Evolutionary conservation across 2,113 vertebrate genomes (phyloP).

Genomic region (Notothenia coriiceps): DNA sequence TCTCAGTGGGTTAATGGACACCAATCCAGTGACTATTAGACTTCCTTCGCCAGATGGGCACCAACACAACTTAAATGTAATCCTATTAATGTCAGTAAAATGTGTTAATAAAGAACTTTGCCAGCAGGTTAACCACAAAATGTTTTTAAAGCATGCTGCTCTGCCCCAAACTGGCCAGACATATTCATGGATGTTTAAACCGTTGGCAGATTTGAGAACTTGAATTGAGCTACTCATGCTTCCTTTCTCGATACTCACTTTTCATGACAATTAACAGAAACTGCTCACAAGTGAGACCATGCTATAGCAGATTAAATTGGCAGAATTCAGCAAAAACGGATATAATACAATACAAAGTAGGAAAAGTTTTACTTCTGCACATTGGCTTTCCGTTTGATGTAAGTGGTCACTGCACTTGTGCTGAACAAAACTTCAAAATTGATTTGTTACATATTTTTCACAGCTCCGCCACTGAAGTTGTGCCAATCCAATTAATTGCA

Average conservation of each 20-base stretch:
- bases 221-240: background rate
- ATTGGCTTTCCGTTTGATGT: slow-evolving; percentile 24
- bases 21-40: background rate
- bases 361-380: slow-evolving; percentile 7
- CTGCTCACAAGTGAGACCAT: background rate
- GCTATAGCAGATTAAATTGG: background rate
- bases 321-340: background rate
- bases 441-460: slow-evolving; percentile 19
- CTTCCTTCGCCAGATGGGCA: too few species aligned
- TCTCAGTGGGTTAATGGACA: background rate
- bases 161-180: background rate
- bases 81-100: background rate
- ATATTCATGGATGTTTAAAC: background rate
- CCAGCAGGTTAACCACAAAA: background rate
- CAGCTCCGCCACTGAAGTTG: slow-evolving; percentile 36
- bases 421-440: slow-evolving; percentile 27
- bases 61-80: background rate
- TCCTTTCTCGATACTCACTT: too few species aligned
- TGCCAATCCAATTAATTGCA: slow-evolving; percentile 68
- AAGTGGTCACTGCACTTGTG: background rate
- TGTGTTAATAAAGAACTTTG: background rate
- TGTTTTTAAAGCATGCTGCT: background rate
- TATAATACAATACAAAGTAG: background rate
- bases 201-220: background rate
- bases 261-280: background rate